A percentile compares a stretch with the other conserved stretches of the same genome.
Conservation (phyloP, 1,140 invertebrate species). For the Sitophilus oryzae region DNA sequence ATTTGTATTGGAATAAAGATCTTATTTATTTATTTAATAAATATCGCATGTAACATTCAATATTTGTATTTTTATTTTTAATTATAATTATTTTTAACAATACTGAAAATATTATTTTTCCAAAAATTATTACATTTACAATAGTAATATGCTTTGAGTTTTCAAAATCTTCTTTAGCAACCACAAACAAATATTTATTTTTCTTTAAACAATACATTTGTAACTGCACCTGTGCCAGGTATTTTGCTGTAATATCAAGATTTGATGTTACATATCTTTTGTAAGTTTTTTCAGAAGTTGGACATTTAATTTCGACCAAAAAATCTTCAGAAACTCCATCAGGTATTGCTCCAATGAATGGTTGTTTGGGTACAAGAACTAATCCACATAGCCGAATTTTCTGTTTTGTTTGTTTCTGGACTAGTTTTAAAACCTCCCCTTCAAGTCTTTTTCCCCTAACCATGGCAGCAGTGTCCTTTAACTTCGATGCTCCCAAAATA, state of each 20-base stretch:
- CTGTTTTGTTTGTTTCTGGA: constrained; percentile 14
- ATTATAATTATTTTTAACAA: too few relatives aligned
- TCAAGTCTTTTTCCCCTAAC: constrained; percentile 36
- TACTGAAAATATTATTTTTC: too few relatives aligned
- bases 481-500: constrained; percentile 36
- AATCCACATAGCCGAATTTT: constrained; percentile 11
- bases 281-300: constrained; percentile 42
- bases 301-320: constrained; percentile 48
- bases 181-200: constrained; percentile 24
- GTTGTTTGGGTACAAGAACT: constrained; percentile 25
- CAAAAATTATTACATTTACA: too few relatives aligned
- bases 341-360: constrained; percentile 43
- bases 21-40: too few relatives aligned
- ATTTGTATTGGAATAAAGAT: too few relatives aligned
- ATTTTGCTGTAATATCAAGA: constrained; percentile 39
- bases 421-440: constrained; percentile 29
- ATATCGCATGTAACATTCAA: too few relatives aligned
- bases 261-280: constrained; percentile 31
- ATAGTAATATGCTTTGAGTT: too few relatives aligned
- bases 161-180: constrained; percentile 30
- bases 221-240: constrained; percentile 47
- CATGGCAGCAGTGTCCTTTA: constrained; percentile 35
- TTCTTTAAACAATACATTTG: constrained; percentile 46
- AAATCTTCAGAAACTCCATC: constrained; percentile 46
- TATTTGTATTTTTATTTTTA: too few relatives aligned